Evolutionary conservation across 2,113 vertebrate species (phyloP).

Genomic region (Chlorodrepanis virens): DNA sequence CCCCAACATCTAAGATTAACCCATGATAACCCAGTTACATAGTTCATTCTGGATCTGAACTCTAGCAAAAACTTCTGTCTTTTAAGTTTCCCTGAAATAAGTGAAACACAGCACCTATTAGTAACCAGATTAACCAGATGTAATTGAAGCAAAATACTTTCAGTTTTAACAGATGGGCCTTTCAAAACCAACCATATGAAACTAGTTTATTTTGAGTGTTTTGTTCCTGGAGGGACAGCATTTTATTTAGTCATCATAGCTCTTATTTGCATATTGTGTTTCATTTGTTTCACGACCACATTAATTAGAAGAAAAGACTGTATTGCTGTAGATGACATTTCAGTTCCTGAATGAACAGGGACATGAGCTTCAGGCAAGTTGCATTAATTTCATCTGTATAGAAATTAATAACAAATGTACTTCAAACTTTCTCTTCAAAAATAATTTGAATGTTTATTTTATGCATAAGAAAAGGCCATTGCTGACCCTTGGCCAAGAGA

Average conservation of each 20-base stretch:
- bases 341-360: constrained; percentile 38
- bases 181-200: neutral
- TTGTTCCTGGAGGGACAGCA: constrained; percentile 9
- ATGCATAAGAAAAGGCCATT: constrained; percentile 20
- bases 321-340: constrained; percentile 23
- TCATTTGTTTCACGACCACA: constrained; percentile 15
- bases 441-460: constrained; percentile 17
- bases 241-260: constrained; percentile 37
- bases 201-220: neutral
- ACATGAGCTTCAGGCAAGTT: constrained; percentile 23
- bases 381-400: constrained; percentile 9
- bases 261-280: constrained; percentile 5
- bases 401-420: constrained; percentile 31
- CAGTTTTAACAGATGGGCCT: constrained; percentile 24
- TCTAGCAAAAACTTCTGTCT: neutral
- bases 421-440: neutral
- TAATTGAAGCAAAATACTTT: constrained; percentile 6
- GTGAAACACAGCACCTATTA: neutral
- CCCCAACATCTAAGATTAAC: neutral
- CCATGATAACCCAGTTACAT: neutral
- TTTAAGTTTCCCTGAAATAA: neutral
- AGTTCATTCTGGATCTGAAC: neutral
- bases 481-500: neutral
- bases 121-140: neutral
- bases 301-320: constrained; percentile 43